phyloP scores from a whole-genome alignment of 2,888 invertebrate genomes.

The Cheilosia variabilis region DNA sequence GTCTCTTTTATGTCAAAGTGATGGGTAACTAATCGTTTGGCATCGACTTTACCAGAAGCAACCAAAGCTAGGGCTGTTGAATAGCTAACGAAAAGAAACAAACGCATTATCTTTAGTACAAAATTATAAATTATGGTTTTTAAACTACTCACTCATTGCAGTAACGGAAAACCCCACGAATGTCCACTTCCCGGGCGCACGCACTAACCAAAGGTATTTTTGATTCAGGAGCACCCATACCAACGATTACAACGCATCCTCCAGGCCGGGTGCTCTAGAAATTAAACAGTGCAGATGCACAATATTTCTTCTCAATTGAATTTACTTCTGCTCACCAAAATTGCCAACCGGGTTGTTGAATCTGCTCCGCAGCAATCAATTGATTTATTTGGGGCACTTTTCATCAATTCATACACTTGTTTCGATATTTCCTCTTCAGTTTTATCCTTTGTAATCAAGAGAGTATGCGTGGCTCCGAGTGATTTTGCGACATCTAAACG shows the following conservation, averaged over 20 bases:
- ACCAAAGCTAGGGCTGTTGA: constrained; percentile 91
- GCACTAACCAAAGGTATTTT: constrained; percentile 93
- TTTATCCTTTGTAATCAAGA: constrained; percentile 86
- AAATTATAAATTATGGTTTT: too few species aligned
- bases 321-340: constrained; percentile 86
- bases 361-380: constrained; percentile 96
- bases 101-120: background rate
- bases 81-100: constrained; percentile 85
- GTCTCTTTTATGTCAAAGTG: constrained; percentile 92
- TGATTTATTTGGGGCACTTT: constrained; percentile 88
- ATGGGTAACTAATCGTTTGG: constrained; percentile 93
- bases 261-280: constrained; percentile 93
- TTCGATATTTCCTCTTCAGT: constrained; percentile 86
- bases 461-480: constrained; percentile 90
- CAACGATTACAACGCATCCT: constrained; percentile 94
- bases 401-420: constrained; percentile 86
- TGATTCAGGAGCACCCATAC: constrained; percentile 92
- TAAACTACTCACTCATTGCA: constrained; percentile 89
- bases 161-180: constrained; percentile 96
- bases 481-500: constrained; percentile 90
- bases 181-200: constrained; percentile 93
- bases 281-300: constrained; percentile 76
- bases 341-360: constrained; percentile 89
- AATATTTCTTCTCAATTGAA: too few species aligned
- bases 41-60: constrained; percentile 89